These are phyloP conservation scores for Villa cingulata DNA, from an alignment of 2,888 invertebrate species.

Conservation along the genomic window DNA sequence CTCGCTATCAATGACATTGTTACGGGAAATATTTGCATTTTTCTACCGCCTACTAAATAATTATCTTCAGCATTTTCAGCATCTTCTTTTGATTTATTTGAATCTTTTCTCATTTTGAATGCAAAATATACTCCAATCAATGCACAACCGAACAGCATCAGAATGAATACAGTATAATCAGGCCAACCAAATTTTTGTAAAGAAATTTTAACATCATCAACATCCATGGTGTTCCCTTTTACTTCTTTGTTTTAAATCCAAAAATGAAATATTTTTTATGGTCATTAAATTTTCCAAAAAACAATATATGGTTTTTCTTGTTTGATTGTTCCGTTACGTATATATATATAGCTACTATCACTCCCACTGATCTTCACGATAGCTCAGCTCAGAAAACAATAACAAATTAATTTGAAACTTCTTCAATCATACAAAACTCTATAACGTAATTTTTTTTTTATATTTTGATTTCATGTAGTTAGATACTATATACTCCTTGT, in stretches of 20 bases:
- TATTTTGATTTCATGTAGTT: too few relatives aligned
- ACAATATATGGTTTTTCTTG: too few relatives aligned
- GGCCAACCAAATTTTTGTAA: slow-evolving; percentile 54
- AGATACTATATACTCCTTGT: too few relatives aligned
- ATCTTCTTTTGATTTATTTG: slow-evolving; percentile 27
- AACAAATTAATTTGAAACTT: too few relatives aligned
- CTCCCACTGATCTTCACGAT: too few relatives aligned
- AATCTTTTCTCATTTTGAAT: slow-evolving; percentile 47
- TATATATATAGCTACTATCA: too few relatives aligned
- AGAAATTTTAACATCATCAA: slow-evolving; percentile 33
- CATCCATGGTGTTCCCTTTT: slow-evolving; percentile 17
- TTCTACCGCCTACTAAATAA: slow-evolving; percentile 53
- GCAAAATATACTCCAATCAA: slow-evolving; percentile 73
- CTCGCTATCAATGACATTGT: slow-evolving; percentile 59
- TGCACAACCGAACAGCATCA: slow-evolving; percentile 64
- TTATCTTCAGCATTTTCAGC: slow-evolving; percentile 43
- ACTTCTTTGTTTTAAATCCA: too few relatives aligned
- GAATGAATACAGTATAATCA: slow-evolving; percentile 65
- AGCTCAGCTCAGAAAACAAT: too few relatives aligned
- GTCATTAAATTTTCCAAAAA: too few relatives aligned
- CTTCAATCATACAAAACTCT: too few relatives aligned
- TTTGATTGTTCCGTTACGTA: too few relatives aligned
- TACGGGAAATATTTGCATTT: slow-evolving; percentile 54
- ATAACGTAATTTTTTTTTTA: background rate
- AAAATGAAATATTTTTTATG: too few relatives aligned